A percentile compares a stretch with the other conserved stretches of the same genome.
phyloP scores from a whole-genome alignment of 2,888 invertebrate species.

The Amorpha juglandis region DNA sequence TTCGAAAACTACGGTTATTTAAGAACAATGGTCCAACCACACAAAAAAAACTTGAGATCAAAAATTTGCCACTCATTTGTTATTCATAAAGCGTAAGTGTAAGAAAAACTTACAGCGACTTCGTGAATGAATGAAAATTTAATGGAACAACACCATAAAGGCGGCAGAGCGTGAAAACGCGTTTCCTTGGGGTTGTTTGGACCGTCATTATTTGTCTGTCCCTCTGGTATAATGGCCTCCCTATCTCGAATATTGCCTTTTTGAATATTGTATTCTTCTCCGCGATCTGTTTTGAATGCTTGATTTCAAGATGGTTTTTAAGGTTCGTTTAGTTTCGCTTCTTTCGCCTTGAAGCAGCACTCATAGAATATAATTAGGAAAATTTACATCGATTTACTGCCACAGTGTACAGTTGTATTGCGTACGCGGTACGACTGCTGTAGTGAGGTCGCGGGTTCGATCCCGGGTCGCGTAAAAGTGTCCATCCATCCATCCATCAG shows the following conservation, averaged over 20 bases:
- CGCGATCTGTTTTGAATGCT: conserved; percentile 54
- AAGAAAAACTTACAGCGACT: conserved; percentile 27
- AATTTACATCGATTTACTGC: background rate
- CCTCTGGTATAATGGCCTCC: conserved; percentile 51
- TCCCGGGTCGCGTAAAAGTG: too few species aligned
- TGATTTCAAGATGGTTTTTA: conserved; percentile 41
- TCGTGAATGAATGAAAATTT: conserved; percentile 59
- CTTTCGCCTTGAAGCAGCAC: background rate
- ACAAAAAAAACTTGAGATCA: background rate
- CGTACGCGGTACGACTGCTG: too few species aligned
- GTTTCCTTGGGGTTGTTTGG: conserved; percentile 50
- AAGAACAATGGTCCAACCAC: conserved; percentile 1
- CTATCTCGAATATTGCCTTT: conserved; percentile 51
- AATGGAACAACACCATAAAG: conserved; percentile 59
- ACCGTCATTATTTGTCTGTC: conserved; percentile 62
- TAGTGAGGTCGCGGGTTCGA: too few species aligned
- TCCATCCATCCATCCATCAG: too few species aligned
- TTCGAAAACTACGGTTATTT: background rate
- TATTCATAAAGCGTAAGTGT: conserved; percentile 25
- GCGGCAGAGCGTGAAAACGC: conserved; percentile 54
- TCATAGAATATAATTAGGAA: background rate
- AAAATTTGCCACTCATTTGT: conserved; percentile 21
- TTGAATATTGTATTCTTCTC: conserved; percentile 54
- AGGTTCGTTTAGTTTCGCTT: conserved; percentile 1
- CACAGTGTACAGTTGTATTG: too few species aligned